These are phyloP conservation scores for Elachura formosa DNA, from an alignment of 2,113 vertebrate genomes.

Conservation along the genomic window DNA sequence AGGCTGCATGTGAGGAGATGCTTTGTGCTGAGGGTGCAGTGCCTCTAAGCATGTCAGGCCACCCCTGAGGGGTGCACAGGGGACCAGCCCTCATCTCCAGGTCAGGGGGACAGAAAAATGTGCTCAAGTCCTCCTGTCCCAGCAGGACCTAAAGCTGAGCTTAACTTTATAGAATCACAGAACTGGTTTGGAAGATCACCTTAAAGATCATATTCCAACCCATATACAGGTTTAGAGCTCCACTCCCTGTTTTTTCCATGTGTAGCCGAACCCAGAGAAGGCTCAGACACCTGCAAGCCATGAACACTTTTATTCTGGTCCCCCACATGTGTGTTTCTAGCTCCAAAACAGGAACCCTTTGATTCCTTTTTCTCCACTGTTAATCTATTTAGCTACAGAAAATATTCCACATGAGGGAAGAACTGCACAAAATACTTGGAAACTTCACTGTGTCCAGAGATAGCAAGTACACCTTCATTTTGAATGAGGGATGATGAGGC, in stretches of 20 bases:
- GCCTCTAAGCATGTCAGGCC: not conserved
- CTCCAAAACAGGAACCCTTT: slow-evolving; percentile 27
- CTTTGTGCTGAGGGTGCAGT: not conserved
- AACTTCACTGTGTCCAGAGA: not conserved
- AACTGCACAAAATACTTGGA: not conserved
- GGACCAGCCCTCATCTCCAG: not conserved
- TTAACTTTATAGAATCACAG: not conserved
- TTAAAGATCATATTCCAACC: not conserved
- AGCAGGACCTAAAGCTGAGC: not conserved
- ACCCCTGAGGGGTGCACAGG: not conserved
- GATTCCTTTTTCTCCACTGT: not conserved
- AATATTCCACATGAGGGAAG: not conserved
- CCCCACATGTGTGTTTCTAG: not conserved
- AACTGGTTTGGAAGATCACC: not conserved
- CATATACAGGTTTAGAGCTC: not conserved
- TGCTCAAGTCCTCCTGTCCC: not conserved
- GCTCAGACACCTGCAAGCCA: not conserved
- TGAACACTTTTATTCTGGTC: not conserved
- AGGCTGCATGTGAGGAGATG: not conserved
- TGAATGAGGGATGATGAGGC: not conserved
- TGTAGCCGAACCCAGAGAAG: not conserved
- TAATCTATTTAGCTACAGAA: not conserved
- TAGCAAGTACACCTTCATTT: not conserved
- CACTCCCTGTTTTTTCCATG: not conserved
- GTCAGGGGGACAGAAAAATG: not conserved